These are phyloP conservation scores for Actenoides hombroni DNA, from an alignment of 2,113 vertebrate genomes.

Conservation along the genomic window DNA sequence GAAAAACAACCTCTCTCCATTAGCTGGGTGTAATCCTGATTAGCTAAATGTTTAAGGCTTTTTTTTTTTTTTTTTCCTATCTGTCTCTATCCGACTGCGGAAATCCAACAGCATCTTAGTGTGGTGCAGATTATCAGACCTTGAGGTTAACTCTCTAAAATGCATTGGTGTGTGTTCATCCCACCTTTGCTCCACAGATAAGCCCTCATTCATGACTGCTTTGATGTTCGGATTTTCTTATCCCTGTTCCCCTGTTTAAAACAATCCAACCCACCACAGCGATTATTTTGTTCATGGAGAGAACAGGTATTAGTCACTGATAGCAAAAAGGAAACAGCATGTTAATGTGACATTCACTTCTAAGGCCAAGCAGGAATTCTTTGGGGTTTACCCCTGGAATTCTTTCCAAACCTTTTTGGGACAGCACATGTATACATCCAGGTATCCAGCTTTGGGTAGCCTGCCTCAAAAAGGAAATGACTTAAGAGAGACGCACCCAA, in stretches of 20 bases:
- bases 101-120: slow-evolving; percentile 5
- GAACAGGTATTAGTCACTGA: background rate
- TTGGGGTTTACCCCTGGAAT: background rate
- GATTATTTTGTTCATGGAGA: background rate
- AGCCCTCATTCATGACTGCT: background rate
- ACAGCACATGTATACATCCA: background rate
- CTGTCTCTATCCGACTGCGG: background rate
- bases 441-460: background rate
- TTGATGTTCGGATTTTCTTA: slow-evolving; percentile 13
- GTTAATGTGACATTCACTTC: background rate
- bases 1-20: slow-evolving; percentile 61
- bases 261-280: background rate
- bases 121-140: background rate
- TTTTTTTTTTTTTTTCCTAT: background rate
- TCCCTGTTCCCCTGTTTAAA: background rate
- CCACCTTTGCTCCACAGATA: slow-evolving; percentile 20
- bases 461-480: background rate
- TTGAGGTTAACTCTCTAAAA: background rate
- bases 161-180: background rate
- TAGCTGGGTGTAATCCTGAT: slow-evolving; percentile 65
- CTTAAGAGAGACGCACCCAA: background rate
- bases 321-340: background rate
- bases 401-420: background rate
- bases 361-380: background rate
- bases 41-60: slow-evolving; percentile 16